A percentile compares a stretch with the other conserved stretches of the same genome.
phyloP scores from a whole-genome alignment of 2,888 invertebrate genomes.

The Drosophila formosana region DNA sequence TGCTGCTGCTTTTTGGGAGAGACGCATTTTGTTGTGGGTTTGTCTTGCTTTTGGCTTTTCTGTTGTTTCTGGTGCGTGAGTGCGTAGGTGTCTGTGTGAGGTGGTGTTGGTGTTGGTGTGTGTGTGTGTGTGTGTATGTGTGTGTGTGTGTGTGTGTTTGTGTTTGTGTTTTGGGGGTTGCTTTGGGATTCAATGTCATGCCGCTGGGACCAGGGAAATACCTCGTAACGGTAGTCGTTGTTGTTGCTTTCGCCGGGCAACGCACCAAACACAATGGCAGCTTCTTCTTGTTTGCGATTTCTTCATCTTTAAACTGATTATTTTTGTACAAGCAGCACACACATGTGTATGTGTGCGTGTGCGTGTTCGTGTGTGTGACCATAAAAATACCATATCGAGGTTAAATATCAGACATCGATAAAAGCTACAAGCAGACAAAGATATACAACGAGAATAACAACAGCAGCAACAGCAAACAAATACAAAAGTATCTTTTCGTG shows the following conservation, averaged over 20 bases:
- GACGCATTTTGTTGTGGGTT: slow-evolving; percentile 35
- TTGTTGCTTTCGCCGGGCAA: slow-evolving; percentile 37
- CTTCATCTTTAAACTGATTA: slow-evolving; percentile 80
- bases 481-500: slow-evolving; percentile 57
- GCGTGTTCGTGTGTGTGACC: slow-evolving; percentile 24
- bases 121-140: slow-evolving; percentile 10
- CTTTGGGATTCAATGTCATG: slow-evolving; percentile 85
- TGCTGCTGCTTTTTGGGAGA: slow-evolving; percentile 36
- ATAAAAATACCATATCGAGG: slow-evolving; percentile 69
- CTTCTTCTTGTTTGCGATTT: slow-evolving; percentile 66
- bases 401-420: slow-evolving; percentile 81
- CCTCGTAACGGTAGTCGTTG: slow-evolving; percentile 67
- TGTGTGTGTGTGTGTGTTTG: slow-evolving; percentile 25
- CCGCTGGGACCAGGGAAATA: slow-evolving; percentile 85
- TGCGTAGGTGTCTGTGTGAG: not conserved
- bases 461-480: slow-evolving; percentile 25
- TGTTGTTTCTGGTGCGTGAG: slow-evolving; percentile 23
- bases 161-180: slow-evolving; percentile 75
- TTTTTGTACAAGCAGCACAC: slow-evolving; percentile 60
- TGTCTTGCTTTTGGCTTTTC: slow-evolving; percentile 20
- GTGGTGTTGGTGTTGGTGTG: slow-evolving; percentile 7
- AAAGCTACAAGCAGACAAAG: slow-evolving; percentile 68
- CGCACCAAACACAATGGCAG: slow-evolving; percentile 41
- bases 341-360: slow-evolving; percentile 3
- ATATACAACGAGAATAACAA: slow-evolving; percentile 32